Evolutionary conservation across 2,113 vertebrate species (phyloP).

Genomic region (Dasypus novemcinctus): DNA sequence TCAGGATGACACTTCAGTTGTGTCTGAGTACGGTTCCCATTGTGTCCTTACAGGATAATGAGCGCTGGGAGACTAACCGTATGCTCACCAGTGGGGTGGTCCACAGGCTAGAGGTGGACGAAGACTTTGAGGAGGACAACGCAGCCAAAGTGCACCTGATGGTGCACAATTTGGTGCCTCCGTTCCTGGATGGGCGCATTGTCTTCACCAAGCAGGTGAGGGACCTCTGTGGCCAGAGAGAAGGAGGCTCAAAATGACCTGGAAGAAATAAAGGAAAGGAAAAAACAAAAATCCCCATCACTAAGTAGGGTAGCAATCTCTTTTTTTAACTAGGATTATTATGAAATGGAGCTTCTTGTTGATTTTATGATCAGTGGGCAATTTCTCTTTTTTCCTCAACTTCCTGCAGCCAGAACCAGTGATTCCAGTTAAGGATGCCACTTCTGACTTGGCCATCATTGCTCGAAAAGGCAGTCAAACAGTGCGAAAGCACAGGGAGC

Average conservation of each 20-base stretch:
- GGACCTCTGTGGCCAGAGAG: background rate
- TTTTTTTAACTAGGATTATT: background rate
- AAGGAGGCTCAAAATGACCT: background rate
- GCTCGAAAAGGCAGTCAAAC: slow-evolving; percentile 98
- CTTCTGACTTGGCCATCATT: slow-evolving; percentile 98
- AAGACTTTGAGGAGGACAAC: slow-evolving; percentile 99
- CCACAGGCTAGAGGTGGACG: slow-evolving; percentile 96
- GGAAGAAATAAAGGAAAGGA: background rate
- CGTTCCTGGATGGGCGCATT: slow-evolving; percentile 97
- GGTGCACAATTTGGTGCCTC: slow-evolving; percentile 97
- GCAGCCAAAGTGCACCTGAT: slow-evolving; percentile 96
- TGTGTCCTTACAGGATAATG: slow-evolving; percentile 89
- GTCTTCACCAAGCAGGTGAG: slow-evolving; percentile 99
- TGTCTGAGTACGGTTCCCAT: background rate
- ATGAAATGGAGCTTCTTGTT: background rate
- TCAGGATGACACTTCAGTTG: background rate
- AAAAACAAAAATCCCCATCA: rapidly evolving
- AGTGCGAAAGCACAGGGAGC: slow-evolving; percentile 97
- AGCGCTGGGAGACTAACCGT: slow-evolving; percentile 99
- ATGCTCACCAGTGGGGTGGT: slow-evolving; percentile 99
- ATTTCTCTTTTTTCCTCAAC: background rate
- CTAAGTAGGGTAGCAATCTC: rapidly evolving
- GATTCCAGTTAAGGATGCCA: slow-evolving; percentile 97
- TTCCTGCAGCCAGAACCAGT: slow-evolving; percentile 93
- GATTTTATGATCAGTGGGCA: background rate